Base-by-base conservation (phyloP, 2,888 invertebrate genomes). In the Sialis fuliginosa region DNA sequence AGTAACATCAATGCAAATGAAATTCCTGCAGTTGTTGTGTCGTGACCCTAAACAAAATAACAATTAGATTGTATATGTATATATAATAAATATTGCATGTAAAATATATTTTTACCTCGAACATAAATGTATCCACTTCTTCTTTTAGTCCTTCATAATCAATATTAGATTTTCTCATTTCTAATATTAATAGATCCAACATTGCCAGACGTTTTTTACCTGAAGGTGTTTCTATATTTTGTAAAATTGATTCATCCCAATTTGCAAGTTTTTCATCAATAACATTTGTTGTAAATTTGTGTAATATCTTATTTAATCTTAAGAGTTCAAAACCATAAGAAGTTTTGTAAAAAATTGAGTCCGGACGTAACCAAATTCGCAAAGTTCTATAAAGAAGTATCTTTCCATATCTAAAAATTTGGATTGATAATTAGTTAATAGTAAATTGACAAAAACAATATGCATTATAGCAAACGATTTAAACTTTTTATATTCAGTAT, bases 1-100 rank as follows among this genome's bases (percentile, higher is more conserved):
- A 72, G 51, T 44, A 68, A 52, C 62, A 70, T 62, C 39, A 72
- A 49, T 1, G 61, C 60, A 48, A 66, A 66, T 1, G 62, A 58
- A 4, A 71, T 51, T 1, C 64, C 66, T 58, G 66, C 63, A 0
- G 70, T 67, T 0, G 70, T 69, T 0, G 72, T 72, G 45, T 73
- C 72, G 51, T 72, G 71, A 4, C 37, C 37, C 37, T 37, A 7
- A 37, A 37, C n/a, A 5, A 10, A 37, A 22, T 22, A 22, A 22
- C 22, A 22, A 4, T 2, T 22, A 22, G 22, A 22, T 22, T 22
- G 22, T 22, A 22, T 2, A 22, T 22, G 22, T 22, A 22, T 4
- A 22, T 22, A 22, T 4, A 22, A n/a, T n/a, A n/a, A n/a, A n/a
- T n/a, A n/a, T n/a, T n/a, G n/a, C n/a, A n/a, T n/a, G n/a, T 22